Evolutionary conservation across 2,888 invertebrate genomes (phyloP).

Genomic region (Harpagoxenus sublaevis): DNA sequence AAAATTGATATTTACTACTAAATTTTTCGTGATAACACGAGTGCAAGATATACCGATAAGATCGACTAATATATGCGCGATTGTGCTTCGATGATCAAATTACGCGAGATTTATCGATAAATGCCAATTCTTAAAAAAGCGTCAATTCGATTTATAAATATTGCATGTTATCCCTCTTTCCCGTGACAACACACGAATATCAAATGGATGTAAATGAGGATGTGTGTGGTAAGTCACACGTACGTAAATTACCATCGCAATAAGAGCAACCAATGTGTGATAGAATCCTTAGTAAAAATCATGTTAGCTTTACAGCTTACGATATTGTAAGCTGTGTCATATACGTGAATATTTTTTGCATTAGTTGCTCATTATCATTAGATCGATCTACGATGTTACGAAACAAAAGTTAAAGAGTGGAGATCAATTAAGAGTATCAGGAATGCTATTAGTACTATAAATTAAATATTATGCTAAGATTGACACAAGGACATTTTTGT

Average conservation of each 20-base stretch:
- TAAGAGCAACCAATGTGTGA: constrained; percentile 55
- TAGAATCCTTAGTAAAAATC: constrained; percentile 18
- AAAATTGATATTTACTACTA: constrained; percentile 74
- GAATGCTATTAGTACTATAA: constrained; percentile 67
- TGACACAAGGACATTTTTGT: constrained; percentile 33
- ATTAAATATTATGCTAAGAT: constrained; percentile 48
- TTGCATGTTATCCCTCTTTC: constrained; percentile 71
- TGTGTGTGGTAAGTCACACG: constrained; percentile 18
- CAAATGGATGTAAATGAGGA: constrained; percentile 20
- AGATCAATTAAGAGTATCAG: constrained; percentile 70
- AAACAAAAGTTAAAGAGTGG: constrained; percentile 60
- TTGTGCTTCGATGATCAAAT: constrained; percentile 48
- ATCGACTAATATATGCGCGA: constrained; percentile 42
- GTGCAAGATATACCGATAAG: constrained; percentile 25
- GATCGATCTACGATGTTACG: constrained; percentile 49
- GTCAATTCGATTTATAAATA: constrained; percentile 65
- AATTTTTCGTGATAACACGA: constrained; percentile 53
- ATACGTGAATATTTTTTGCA: constrained; percentile 10
- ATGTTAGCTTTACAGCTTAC: neutral
- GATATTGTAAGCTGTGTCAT: neutral
- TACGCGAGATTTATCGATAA: constrained; percentile 44
- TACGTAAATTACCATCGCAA: constrained; percentile 52
- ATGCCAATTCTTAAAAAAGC: constrained; percentile 48
- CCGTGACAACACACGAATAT: constrained; percentile 55
- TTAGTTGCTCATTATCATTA: constrained; percentile 43